Evolutionary conservation across 2,113 vertebrate species (phyloP).

Genomic region (Irena cyanogastra): DNA sequence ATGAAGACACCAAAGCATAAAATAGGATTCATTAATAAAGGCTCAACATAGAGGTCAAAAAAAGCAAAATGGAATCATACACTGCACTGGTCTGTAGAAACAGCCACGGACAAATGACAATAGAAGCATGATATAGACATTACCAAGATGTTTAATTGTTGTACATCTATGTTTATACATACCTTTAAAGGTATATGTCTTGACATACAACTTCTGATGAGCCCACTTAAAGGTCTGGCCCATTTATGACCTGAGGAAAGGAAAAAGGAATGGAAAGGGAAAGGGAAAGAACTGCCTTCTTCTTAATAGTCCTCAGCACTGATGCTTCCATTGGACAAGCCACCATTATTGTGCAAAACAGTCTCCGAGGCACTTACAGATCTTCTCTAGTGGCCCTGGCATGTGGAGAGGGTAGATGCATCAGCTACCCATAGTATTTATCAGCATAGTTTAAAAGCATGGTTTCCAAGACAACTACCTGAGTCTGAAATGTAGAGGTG

Average conservation of each 20-base stretch:
- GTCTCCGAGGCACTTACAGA: neutral
- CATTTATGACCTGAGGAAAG: neutral
- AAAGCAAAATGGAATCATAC: neutral
- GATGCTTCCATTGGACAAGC: neutral
- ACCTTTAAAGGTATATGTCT: neutral
- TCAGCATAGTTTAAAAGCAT: neutral
- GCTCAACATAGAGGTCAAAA: neutral
- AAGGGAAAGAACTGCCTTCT: neutral
- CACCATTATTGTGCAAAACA: neutral
- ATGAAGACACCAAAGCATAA: neutral
- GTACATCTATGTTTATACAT: neutral
- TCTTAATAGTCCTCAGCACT: neutral
- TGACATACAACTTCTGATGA: neutral
- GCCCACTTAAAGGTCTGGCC: neutral
- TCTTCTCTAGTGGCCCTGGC: neutral
- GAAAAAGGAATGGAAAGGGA: neutral
- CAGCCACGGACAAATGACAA: neutral
- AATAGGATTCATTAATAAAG: neutral
- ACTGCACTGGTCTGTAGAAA: neutral
- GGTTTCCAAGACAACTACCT: constrained; percentile 11
- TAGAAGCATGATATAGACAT: neutral
- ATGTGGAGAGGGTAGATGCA: neutral
- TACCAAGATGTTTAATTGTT: neutral
- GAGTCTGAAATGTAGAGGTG: neutral
- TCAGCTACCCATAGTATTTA: neutral